Evolutionary conservation across 2,113 vertebrate genomes (phyloP).

Genomic region (Macquaria australasica): DNA sequence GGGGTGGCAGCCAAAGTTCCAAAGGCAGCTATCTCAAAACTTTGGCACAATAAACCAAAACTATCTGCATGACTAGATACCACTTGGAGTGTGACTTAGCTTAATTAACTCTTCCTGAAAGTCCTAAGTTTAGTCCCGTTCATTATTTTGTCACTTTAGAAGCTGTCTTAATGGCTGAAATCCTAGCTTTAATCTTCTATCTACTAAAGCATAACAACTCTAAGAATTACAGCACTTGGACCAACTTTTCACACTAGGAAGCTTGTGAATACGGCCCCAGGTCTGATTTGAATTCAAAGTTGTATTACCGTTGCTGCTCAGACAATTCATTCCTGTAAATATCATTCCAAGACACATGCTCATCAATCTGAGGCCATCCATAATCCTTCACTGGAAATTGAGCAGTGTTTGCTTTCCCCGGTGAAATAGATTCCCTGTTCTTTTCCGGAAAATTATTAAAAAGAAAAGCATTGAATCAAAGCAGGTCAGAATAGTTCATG

Average conservation of each 20-base stretch:
- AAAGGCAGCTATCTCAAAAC: slow-evolving; percentile 9
- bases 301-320: slow-evolving; percentile 3
- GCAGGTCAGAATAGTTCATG: slow-evolving; percentile 24
- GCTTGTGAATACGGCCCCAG: neutral
- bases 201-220: neutral
- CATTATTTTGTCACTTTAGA: neutral
- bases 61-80: neutral
- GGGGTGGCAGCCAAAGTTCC: neutral
- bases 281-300: slow-evolving; percentile 17
- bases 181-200: neutral
- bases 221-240: neutral
- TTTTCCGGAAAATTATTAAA: slow-evolving; percentile 8
- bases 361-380: neutral
- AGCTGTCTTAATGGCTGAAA: neutral
- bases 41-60: neutral
- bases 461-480: slow-evolving; percentile 38
- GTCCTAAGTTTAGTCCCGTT: neutral
- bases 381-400: slow-evolving; percentile 25
- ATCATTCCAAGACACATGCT: slow-evolving; percentile 1
- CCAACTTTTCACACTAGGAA: neutral
- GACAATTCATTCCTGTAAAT: slow-evolving; percentile 7
- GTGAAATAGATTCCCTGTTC: slow-evolving; percentile 10
- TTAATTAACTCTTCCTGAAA: neutral
- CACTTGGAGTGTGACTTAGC: neutral
- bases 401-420: slow-evolving; percentile 5